A percentile compares a stretch with the other conserved stretches of the same genome.
phyloP scores from a whole-genome alignment of 37 sponge, comb jelly and placozoan genomes.

The Halisarca cf. caerulea region DNA sequence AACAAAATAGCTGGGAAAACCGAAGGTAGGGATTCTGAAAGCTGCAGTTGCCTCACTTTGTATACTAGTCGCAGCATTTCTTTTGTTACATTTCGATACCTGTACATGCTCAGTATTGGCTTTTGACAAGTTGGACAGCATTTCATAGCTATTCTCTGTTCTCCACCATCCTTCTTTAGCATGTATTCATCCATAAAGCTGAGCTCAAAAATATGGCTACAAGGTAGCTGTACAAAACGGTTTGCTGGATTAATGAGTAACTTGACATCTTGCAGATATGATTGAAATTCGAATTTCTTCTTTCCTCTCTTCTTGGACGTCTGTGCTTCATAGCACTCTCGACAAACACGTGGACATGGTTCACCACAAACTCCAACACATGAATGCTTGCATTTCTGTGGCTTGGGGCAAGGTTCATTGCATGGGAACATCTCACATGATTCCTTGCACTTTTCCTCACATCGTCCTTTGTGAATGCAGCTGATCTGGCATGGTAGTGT shows the following conservation, averaged over 20 bases:
- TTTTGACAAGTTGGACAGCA: conserved; percentile 76
- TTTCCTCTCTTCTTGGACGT: conserved; percentile 33
- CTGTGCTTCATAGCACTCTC: not conserved
- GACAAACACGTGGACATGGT: conserved; percentile 58
- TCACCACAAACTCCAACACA: conserved; percentile 79
- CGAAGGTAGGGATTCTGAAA: not conserved
- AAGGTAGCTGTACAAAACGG: conserved; percentile 69
- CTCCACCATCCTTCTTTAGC: conserved; percentile 1
- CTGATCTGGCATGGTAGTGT: conserved; percentile 35
- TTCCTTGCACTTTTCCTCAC: conserved; percentile 59
- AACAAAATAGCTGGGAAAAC: not conserved
- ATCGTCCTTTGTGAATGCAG: conserved; percentile 37
- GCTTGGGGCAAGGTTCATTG: conserved; percentile 51
- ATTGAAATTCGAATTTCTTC: not conserved
- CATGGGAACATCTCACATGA: conserved; percentile 58
- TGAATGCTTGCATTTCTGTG: conserved; percentile 57
- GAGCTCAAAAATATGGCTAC: conserved; percentile 77
- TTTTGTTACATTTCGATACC: conserved; percentile 77
- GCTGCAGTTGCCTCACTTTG: not conserved
- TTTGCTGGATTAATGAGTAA: not conserved
- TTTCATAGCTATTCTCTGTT: conserved; percentile 34
- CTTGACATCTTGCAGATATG: not conserved
- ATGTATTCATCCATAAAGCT: conserved; percentile 75
- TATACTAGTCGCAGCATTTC: conserved; percentile 8
- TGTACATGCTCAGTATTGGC: conserved; percentile 52